Percentiles rank a stretch among this genome's conserved stretches.
Evolutionary conservation across 2,797 vertebrate genomes (phyloP).

Genomic region (Falco cherrug): DNA sequence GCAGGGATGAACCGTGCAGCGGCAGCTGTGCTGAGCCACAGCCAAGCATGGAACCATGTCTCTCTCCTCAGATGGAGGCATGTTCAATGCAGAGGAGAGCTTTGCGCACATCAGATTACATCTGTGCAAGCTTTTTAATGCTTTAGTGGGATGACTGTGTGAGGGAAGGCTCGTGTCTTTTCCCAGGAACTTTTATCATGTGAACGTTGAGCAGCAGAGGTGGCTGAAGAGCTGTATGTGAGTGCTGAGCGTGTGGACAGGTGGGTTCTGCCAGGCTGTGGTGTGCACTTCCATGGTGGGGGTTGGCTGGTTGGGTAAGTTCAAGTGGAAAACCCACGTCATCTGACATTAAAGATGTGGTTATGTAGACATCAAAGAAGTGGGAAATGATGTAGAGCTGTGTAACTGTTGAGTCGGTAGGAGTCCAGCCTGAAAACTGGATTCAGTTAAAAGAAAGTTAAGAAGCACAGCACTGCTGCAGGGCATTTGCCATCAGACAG

Average conservation of each 20-base stretch:
- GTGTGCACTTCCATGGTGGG: neutral
- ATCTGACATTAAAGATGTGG: neutral
- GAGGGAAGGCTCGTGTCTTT: neutral
- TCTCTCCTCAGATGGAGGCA: neutral
- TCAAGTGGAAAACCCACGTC: neutral
- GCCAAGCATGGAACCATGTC: neutral
- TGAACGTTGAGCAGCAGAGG: neutral
- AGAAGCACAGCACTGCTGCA: neutral
- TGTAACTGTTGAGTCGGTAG: neutral
- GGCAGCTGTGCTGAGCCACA: neutral
- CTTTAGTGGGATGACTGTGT: neutral
- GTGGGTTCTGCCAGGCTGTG: neutral
- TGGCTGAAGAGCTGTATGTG: neutral
- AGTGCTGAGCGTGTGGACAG: neutral
- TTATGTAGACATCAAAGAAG: neutral
- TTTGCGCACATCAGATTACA: neutral
- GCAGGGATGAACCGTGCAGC: neutral
- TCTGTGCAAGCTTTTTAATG: neutral
- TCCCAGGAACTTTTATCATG: neutral
- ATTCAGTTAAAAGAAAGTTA: neutral
- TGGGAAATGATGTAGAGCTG: neutral
- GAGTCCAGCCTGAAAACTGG: neutral
- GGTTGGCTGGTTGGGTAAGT: neutral
- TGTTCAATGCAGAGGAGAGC: neutral
- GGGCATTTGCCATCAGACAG: neutral